These are phyloP conservation scores for Hipparchia semele DNA, from an alignment of 2,888 invertebrate species.

Conservation along the genomic window DNA sequence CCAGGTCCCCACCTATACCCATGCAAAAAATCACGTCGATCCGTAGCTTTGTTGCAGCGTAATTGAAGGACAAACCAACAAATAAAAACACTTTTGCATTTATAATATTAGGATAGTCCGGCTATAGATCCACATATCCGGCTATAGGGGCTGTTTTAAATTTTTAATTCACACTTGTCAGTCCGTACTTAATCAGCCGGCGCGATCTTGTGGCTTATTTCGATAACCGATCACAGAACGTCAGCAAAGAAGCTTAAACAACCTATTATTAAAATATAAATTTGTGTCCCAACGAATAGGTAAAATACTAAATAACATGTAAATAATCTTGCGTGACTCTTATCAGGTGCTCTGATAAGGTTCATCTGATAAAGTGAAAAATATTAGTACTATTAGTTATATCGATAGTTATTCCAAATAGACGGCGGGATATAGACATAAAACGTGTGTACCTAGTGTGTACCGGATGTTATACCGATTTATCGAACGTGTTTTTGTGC, in stretches of 20 bases:
- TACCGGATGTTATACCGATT: background rate
- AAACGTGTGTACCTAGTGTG: background rate
- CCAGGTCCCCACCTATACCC: too few relatives aligned
- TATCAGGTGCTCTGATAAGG: slow-evolving; percentile 30
- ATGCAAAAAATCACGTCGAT: too few relatives aligned
- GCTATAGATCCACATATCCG: too few relatives aligned
- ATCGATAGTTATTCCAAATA: slow-evolving; percentile 25
- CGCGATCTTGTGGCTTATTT: too few relatives aligned
- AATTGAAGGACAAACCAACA: too few relatives aligned
- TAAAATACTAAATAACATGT: background rate
- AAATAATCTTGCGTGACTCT: slow-evolving; percentile 15
- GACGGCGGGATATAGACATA: slow-evolving; percentile 8
- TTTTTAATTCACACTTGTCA: too few relatives aligned
- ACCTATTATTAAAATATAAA: background rate
- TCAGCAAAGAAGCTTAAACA: background rate
- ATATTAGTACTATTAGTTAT: background rate
- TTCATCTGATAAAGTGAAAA: slow-evolving; percentile 32
- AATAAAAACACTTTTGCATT: too few relatives aligned
- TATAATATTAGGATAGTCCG: too few relatives aligned
- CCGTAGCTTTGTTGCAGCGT: too few relatives aligned
- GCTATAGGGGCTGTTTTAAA: too few relatives aligned
- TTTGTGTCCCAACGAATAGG: background rate
- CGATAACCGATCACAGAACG: too few relatives aligned
- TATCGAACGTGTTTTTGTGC: background rate
- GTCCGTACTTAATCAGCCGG: too few relatives aligned